A percentile compares a stretch with the other conserved stretches of the same genome.
These are phyloP conservation scores for Drosophila pandora DNA, from an alignment of 1,140 invertebrate genomes.

Conservation along the genomic window DNA sequence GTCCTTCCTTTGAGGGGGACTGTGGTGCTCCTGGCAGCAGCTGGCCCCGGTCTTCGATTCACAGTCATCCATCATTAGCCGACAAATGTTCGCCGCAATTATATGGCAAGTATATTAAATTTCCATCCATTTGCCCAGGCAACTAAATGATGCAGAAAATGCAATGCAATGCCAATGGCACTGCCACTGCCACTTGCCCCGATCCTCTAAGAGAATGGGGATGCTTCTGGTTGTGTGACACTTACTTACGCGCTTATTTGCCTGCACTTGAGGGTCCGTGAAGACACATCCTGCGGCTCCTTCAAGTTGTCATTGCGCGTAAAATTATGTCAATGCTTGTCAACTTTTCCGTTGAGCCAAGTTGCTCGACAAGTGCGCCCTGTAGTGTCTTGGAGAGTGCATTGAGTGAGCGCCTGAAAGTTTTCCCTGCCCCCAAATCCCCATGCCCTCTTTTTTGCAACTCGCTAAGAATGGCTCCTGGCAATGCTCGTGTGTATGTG, in stretches of 20 bases:
- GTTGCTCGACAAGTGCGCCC: slow-evolving; percentile 55
- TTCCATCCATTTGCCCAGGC: slow-evolving; percentile 48
- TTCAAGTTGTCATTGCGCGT: slow-evolving; percentile 76
- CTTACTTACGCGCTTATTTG: slow-evolving; percentile 57
- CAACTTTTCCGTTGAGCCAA: slow-evolving; percentile 70
- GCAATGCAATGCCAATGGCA: slow-evolving; percentile 25
- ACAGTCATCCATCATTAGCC: slow-evolving; percentile 71
- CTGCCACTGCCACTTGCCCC: background rate
- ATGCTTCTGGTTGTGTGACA: slow-evolving; percentile 13
- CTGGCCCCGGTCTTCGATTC: slow-evolving; percentile 33
- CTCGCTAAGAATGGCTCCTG: background rate
- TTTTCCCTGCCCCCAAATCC: slow-evolving; percentile 28
- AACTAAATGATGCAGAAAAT: slow-evolving; percentile 77
- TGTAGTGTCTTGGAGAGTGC: slow-evolving; percentile 72
- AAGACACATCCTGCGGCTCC: slow-evolving; percentile 63
- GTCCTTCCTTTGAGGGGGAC: slow-evolving; percentile 8
- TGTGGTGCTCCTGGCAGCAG: slow-evolving; percentile 24
- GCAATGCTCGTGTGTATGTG: slow-evolving; percentile 6
- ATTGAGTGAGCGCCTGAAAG: slow-evolving; percentile 71
- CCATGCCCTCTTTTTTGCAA: background rate
- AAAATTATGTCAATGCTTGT: slow-evolving; percentile 81
- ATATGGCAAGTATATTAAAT: slow-evolving; percentile 72
- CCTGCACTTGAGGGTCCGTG: slow-evolving; percentile 36
- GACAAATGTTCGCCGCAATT: slow-evolving; percentile 55
- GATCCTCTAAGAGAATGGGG: background rate